These are phyloP conservation scores for Lacerta agilis DNA, from an alignment of 2,797 vertebrate species.

Conservation along the genomic window DNA sequence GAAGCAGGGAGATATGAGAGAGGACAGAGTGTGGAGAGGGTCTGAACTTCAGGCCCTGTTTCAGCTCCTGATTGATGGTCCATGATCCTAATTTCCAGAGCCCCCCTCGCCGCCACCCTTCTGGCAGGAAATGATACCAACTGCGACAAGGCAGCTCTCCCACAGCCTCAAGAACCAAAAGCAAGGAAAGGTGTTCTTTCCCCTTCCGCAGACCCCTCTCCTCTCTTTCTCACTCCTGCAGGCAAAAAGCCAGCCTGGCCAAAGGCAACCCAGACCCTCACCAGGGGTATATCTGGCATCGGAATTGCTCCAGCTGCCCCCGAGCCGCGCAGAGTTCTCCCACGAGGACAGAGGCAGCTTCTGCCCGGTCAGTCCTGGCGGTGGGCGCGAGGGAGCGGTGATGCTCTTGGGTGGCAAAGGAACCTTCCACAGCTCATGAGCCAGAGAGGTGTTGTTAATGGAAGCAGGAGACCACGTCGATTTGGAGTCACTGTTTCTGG, in stretches of 20 bases:
- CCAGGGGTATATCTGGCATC: slow-evolving; percentile 97
- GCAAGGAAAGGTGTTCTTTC: neutral
- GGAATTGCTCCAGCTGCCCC: slow-evolving; percentile 88
- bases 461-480: slow-evolving; percentile 93
- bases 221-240: neutral
- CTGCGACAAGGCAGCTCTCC: too few species aligned
- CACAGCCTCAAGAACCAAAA: too few species aligned
- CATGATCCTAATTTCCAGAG: too few species aligned
- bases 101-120: too few species aligned
- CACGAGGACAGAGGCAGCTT: slow-evolving; percentile 91
- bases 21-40: too few species aligned
- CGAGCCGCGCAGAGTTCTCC: slow-evolving; percentile 89
- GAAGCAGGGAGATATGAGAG: too few species aligned
- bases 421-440: slow-evolving; percentile 99
- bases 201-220: neutral
- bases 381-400: slow-evolving; percentile 95
- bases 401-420: slow-evolving; percentile 94
- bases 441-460: slow-evolving; percentile 96
- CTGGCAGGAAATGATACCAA: too few species aligned
- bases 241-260: neutral
- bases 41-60: neutral
- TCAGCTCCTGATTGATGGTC: neutral
- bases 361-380: slow-evolving; percentile 95
- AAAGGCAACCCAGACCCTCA: slow-evolving; percentile 69
- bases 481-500: slow-evolving; percentile 98